Evolutionary conservation across 2,888 invertebrate genomes (phyloP).

Genomic region (Adineta ricciae): DNA sequence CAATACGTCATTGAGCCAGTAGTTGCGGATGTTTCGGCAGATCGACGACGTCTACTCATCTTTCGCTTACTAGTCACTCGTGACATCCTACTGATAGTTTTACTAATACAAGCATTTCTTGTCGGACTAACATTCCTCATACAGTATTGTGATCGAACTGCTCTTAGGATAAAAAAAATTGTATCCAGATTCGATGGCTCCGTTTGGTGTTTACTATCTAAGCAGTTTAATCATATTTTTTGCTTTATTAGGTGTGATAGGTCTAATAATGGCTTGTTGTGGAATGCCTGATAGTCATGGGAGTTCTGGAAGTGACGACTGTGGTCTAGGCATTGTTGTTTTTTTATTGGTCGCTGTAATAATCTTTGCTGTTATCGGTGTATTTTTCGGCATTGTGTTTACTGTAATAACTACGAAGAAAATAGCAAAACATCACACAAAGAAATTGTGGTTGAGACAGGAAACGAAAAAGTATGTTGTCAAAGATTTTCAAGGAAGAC

Average conservation of each 20-base stretch:
- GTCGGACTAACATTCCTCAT: background rate
- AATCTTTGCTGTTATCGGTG: background rate
- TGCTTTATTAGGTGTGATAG: background rate
- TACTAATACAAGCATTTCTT: background rate
- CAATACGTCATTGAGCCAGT: background rate
- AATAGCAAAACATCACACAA: background rate
- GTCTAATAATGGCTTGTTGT: background rate
- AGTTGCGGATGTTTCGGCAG: background rate
- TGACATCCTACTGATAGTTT: background rate
- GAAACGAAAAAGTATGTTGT: background rate
- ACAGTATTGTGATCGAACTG: background rate
- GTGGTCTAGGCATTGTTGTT: background rate
- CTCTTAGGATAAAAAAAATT: background rate
- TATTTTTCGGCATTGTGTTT: background rate
- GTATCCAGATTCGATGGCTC: background rate
- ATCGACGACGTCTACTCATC: background rate
- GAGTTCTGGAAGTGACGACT: background rate
- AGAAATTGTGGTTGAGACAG: background rate
- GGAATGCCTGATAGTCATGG: background rate
- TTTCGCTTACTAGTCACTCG: background rate
- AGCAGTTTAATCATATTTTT: background rate
- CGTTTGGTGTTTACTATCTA: background rate
- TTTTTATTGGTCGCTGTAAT: background rate
- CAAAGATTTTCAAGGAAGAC: background rate
- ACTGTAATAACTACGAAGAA: background rate